Percentiles rank a stretch among this genome's conserved stretches.
These are phyloP conservation scores for Montipora sp. DNA, from an alignment of 64 coral and sea anemone species.

Conservation along the genomic window DNA sequence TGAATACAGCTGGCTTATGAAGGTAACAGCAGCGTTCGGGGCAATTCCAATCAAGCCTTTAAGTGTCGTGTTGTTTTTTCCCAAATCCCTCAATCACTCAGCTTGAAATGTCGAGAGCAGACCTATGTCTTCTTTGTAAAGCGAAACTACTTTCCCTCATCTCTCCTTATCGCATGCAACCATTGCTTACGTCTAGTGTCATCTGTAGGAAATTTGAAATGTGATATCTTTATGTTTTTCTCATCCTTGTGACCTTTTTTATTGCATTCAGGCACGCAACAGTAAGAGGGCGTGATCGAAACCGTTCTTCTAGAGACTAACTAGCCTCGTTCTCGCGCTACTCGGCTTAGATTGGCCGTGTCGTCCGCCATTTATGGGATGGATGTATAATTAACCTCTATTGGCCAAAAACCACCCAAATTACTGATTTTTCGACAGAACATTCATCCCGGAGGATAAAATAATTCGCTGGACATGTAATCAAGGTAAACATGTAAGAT, in stretches of 20 bases:
- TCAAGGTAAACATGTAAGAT: too few species aligned
- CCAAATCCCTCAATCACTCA: conserved; percentile 2
- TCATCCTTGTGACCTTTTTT: too few species aligned
- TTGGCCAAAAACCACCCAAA: too few species aligned
- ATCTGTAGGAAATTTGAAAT: conserved; percentile 63
- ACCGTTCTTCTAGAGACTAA: too few species aligned
- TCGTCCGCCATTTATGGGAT: not conserved
- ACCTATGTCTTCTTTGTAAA: conserved; percentile 13
- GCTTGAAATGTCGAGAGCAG: conserved; percentile 61
- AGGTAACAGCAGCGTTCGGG: conserved; percentile 29
- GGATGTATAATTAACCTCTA: not conserved
- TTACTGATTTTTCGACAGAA: too few species aligned
- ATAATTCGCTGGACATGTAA: too few species aligned
- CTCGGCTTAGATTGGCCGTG: too few species aligned
- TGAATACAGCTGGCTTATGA: not conserved
- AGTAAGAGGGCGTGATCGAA: too few species aligned
- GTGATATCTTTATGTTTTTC: too few species aligned
- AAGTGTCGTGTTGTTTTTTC: conserved; percentile 1
- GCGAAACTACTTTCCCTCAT: conserved; percentile 14
- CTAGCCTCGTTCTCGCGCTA: too few species aligned
- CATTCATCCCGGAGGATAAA: too few species aligned
- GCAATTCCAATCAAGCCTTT: conserved; percentile 56
- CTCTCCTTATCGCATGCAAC: conserved; percentile 54
- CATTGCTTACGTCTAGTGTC: conserved; percentile 20
- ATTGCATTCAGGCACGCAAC: too few species aligned